Evolutionary conservation across 2,797 vertebrate species (phyloP), one percentile per base, ranked within the genome.

Genomic region (Hybognathus amarus): DNA sequence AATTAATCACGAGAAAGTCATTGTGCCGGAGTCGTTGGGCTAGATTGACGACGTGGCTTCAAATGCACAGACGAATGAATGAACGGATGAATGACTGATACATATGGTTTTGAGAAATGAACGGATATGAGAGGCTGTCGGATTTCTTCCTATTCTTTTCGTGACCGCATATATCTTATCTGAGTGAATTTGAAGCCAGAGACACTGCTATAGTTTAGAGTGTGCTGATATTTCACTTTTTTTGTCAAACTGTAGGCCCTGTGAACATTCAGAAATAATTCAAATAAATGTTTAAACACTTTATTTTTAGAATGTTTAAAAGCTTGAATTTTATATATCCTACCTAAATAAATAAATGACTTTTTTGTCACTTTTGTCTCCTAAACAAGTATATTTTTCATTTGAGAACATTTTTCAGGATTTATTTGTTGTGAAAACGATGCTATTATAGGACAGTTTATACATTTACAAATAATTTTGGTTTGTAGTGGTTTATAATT

Each of bases 1-100:
- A 83, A 83, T 89, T 85, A 73, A 84, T 84, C 54, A 68, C 1
- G 8, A 83, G 71, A 59, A 24, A 64, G 52, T 78, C 61, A 64
- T 67, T 52, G 64, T 83, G 84, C 45, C 52, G 27, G 18, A 59
- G 73, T 45, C 27, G 22, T 42, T 56, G 20, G 22, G 40, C 33
- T 66, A 77, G 85, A 86, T 38, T 68, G 50, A 79, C 54, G 75
- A 81, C n/a, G 15, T 40, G 8, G 27, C 67, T 73, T 15, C 22
- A 38, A 75, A 76, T 40, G 73, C 67, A 67, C 56, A 59, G 82
- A 78, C 52, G 69, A 80, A 77, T 59, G 69, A 78, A n/a, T 75
- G 74, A 24, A 78, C 69, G 79, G 66, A 82, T 67, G 81, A 86
- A 50, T 42, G 40, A 86, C 61, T 30, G 30, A 76, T 68, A 80